phyloP scores from a whole-genome alignment of 1,140 invertebrate genomes.

The Scaptomyza pallida region DNA sequence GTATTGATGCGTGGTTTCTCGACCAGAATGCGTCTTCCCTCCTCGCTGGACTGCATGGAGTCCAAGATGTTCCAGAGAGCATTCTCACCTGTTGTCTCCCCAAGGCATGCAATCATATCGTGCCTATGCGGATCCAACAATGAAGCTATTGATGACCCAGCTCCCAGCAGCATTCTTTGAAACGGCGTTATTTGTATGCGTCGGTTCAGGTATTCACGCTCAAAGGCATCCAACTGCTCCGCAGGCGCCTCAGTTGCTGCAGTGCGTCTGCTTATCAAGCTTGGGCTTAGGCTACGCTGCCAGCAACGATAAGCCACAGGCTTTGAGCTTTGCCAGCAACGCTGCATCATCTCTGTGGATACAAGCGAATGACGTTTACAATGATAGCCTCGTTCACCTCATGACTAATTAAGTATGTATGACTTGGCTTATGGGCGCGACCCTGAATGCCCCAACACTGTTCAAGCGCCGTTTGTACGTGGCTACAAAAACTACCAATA shows the following conservation, averaged over 20 bases:
- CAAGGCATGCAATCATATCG: constrained; percentile 97
- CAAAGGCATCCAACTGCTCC: constrained; percentile 59
- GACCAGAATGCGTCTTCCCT: constrained; percentile 89
- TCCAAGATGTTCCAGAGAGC: constrained; percentile 89
- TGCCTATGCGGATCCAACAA: constrained; percentile 89
- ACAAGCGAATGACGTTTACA: constrained; percentile 38
- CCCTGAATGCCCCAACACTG: constrained; percentile 61
- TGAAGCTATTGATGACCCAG: constrained; percentile 91
- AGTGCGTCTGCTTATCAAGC: constrained; percentile 15
- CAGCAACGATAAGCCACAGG: constrained; percentile 27
- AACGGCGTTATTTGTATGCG: constrained; percentile 90
- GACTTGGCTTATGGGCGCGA: constrained; percentile 47
- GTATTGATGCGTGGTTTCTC: constrained; percentile 95
- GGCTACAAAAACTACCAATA: constrained; percentile 21
- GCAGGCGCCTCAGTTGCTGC: constrained; percentile 32
- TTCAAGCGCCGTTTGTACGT: constrained; percentile 53
- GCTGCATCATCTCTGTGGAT: constrained; percentile 63
- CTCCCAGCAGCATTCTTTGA: constrained; percentile 90
- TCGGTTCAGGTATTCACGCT: constrained; percentile 84
- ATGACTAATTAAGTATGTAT: constrained; percentile 42
- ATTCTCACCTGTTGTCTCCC: constrained; percentile 92
- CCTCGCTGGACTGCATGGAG: constrained; percentile 85
- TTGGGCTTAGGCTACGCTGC: constrained; percentile 10
- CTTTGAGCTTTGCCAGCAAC: constrained; percentile 34
- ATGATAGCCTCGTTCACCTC: constrained; percentile 41